Base-by-base conservation (phyloP, 2,113 vertebrate species). In the Lates calcarifer region DNA sequence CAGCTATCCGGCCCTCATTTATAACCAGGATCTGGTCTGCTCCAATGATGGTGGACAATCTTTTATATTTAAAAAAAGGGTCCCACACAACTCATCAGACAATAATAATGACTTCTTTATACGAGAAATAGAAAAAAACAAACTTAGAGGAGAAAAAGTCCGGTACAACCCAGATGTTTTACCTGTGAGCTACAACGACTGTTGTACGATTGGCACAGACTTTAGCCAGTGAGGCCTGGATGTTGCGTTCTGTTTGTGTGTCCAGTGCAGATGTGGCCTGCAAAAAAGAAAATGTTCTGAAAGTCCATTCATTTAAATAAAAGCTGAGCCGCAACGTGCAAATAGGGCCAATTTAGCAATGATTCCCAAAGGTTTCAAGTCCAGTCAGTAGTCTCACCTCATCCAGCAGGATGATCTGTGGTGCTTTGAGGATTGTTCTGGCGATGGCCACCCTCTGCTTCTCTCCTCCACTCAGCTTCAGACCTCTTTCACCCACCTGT, bases 381-480 rank as follows among this genome's bases (percentile, higher is more conserved):
- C 24, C 18, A 29, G 24, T 71, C 37, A 71, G 35, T 28, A 1
- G 33, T 9, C 1, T 93, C 83, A 98, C 98, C 97, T 99, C 98
- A 15, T 99, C 98, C 74, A 99, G 93, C 47, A 99, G 95, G 71
- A 99, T 93, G 89, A 99, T 97, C 91, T 91, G 93, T 0, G 98
- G 98, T 1, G 95, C 96, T 88, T 99, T 99, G 80, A 99, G 96
- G 87, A 99, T 97, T 22, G 98, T 98, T 55, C 98, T 96, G 41
- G 98, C 98, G 0, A 99, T 99, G 83, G 98, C 98, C 0, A 99
- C 96, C 0, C 98, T 95, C 87, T 99, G 98, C 90, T 99, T 99
- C 94, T 99, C 98, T 9, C 98, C 98, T 3, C 98, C 98, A 0
- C 98, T 99, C 86, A 99, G 94, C 95, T 98, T 99, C 91, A 99